Percentiles rank a stretch among this genome's conserved stretches.
Evolutionary conservation across 2,888 invertebrate species (phyloP).

Genomic region (Ischnura elegans): DNA sequence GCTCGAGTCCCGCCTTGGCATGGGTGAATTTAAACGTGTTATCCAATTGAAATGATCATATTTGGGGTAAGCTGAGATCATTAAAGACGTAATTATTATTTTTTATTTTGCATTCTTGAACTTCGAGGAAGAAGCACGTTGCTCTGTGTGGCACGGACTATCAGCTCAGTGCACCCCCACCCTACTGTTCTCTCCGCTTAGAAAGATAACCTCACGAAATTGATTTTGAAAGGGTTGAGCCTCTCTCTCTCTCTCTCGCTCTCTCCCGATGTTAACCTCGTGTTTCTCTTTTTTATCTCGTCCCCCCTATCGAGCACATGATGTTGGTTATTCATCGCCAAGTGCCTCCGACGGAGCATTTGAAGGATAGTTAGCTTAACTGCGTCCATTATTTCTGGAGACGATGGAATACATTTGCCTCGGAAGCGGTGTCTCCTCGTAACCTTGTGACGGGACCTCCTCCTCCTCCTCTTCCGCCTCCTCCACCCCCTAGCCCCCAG

Average conservation of each 20-base stretch:
- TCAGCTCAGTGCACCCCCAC: background rate
- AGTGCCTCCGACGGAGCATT: conserved; percentile 33
- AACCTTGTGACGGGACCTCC: conserved; percentile 29
- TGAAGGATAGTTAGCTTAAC: conserved; percentile 33
- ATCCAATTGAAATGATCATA: too few relatives aligned
- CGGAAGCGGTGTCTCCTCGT: conserved; percentile 22
- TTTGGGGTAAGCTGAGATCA: too few relatives aligned
- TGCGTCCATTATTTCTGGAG: conserved; percentile 36
- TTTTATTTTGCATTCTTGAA: background rate
- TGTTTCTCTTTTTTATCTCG: background rate
- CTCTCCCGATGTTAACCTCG: conserved; percentile 21
- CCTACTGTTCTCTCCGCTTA: background rate
- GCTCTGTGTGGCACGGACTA: too few relatives aligned
- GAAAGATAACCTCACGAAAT: background rate
- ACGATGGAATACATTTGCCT: conserved; percentile 44
- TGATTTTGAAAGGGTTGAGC: conserved; percentile 17
- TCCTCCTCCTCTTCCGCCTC: background rate
- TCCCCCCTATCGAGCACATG: background rate
- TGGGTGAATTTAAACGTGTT: too few relatives aligned
- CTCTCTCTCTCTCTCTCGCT: background rate
- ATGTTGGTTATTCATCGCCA: conserved; percentile 38
- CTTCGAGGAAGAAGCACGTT: background rate
- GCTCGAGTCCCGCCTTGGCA: too few relatives aligned
- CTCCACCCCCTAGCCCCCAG: background rate
- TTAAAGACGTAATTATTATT: too few relatives aligned